A percentile compares a stretch with the other conserved stretches of the same genome.
phyloP scores from a whole-genome alignment of 2,113 vertebrate genomes.

The Camarhynchus parvulus region DNA sequence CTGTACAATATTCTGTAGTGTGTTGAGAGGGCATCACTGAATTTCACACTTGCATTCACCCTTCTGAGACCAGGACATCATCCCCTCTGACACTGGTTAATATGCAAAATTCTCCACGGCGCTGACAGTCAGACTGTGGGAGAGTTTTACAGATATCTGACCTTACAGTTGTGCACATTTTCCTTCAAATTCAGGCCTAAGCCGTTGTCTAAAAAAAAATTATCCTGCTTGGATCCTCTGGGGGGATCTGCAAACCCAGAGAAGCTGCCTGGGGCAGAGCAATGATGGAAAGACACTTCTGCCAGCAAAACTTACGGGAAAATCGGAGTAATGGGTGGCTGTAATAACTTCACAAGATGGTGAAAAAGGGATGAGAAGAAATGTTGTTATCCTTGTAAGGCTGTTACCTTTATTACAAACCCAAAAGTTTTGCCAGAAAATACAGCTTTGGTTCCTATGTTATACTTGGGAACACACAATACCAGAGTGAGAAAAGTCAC shows the following conservation, averaged over 20 bases:
- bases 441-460: neutral
- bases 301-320: neutral
- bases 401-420: neutral
- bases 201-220: neutral
- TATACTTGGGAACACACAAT: neutral
- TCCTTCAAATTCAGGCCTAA: neutral
- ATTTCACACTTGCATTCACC: neutral
- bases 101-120: neutral
- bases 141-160: neutral
- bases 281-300: fast-evolving
- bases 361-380: neutral
- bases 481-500: neutral
- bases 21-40: neutral
- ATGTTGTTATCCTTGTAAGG: neutral
- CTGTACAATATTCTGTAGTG: neutral
- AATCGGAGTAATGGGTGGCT: neutral
- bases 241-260: neutral
- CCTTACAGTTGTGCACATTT: fast-evolving
- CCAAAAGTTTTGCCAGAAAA: neutral
- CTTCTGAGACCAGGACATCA: neutral
- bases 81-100: neutral
- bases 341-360: neutral
- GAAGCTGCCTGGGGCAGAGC: neutral
- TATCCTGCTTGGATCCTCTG: neutral
- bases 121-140: neutral